Evolutionary conservation across 1,140 invertebrate genomes (phyloP), one percentile per base, ranked within the genome.

Genomic region (Drosophila ambigua): DNA sequence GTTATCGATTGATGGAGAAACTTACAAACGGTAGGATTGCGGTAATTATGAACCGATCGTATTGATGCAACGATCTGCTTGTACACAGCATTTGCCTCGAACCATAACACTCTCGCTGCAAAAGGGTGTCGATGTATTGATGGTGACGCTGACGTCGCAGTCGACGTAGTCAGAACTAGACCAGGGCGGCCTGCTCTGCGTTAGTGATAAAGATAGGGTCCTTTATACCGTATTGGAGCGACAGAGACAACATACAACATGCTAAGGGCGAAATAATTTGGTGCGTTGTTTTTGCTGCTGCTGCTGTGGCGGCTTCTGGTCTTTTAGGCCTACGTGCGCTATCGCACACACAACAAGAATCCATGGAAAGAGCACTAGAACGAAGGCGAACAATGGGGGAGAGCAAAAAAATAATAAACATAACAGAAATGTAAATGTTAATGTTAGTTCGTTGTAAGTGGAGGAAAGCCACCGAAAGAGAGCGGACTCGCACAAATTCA

Each of bases 301-400:
- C 31, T 8, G 9, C 9, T 35, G 31, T 35, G 35, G 11, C 35
- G 11, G 35, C 35, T 39, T 39, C 35, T 39, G 62, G 31, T 55
- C 39, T 71, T 26, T 39, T 52, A 20, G 77, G 81, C 73, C 73
- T 85, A 85, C 82, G 82, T 85, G 82, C 83, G 60, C 48, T 24
- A 45, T 58, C 24, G 64, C 81, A 87, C 82, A 77, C 81, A 66
- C 48, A 54, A 66, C 65, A 63, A 76, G 72, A 76, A 76, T 48
- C 57, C 16, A 55, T 59, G 50, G 31, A 63, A 57, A 73, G 43
- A 75, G 51, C 59, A 78, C 60, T 68, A 72, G 58, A 82, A 78
- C 35, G 48, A 51, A 35, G 41, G 43, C 57, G 24, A 67, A 67
- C 35, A 35, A 55, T 43, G 35, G 67, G 24, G 43, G 43, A 55